Evolutionary conservation across 2,797 vertebrate genomes (phyloP), one percentile per base, ranked within the genome.

Genomic region (Antrozous pallidus): DNA sequence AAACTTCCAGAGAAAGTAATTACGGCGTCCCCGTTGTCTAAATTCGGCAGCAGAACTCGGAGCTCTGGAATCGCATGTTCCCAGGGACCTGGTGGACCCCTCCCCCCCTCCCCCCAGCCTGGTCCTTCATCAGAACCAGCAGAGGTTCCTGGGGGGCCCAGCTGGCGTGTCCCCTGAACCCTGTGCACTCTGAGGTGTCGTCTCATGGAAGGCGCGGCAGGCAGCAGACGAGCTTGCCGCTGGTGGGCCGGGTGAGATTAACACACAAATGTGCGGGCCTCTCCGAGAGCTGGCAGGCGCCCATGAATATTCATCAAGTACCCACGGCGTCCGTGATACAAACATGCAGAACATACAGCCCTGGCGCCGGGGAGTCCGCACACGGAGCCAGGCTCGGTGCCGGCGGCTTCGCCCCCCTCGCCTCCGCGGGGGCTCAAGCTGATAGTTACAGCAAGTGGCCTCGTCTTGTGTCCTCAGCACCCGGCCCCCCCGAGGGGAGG

Each of bases 1-100:
- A 98, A 97, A 98, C 97, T 98, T 98, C 98, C 98, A 98, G 97
- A 96, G 98, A 98, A 98, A 98, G 97, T 98, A 98, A 98, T 98
- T 98, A 98, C 97, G 96, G 97, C 97, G 96, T 98, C 97, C 97
- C 97, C 96, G 88, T 95, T 42, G 97, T 91, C 98, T 95, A 94
- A 94, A 95, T 67, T 96, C 97, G 87, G 96, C 97, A 74, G 96
- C 91, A 94, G 93, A 96, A 97, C 89, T 89, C 88, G 96, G 96
- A 97, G 97, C 96, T 96, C 96, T 47, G 28, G 96, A 96, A 97
- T 96, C 73, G 95, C 97, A 92, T 70, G 97, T 96, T 96, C 97
- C 96, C 90, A 31, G 97, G 97, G 97, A 97, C 93, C 96, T 5
- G 56, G 95, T 95, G 94, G n/a, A n/a, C n/a, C n/a, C n/a, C n/a